Evolutionary conservation across 35 echinoderm and acorn worm genomes (phyloP).

Genomic region (Diadema setosum): DNA sequence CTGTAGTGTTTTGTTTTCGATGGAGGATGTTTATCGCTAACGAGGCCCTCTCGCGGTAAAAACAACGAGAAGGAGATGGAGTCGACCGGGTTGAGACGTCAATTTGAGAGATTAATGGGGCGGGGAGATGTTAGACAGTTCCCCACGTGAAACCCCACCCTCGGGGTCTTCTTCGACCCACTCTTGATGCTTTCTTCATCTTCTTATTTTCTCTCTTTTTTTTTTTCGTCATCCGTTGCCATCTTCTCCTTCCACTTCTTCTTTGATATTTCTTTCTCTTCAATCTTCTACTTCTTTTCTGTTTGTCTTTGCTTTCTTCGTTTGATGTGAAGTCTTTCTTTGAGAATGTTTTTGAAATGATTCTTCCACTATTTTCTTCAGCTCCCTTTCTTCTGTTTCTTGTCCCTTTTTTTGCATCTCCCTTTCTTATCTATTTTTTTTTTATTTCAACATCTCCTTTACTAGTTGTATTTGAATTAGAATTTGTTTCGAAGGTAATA

Average conservation of each 20-base stretch:
- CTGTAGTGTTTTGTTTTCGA: constrained; percentile 7
- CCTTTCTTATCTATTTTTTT: too few relatives aligned
- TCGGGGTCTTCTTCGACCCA: not conserved
- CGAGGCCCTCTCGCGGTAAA: not conserved
- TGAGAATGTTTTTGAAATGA: too few relatives aligned
- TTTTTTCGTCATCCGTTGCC: not conserved
- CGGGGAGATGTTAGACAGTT: not conserved
- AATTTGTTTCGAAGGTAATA: too few relatives aligned
- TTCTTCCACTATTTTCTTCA: too few relatives aligned
- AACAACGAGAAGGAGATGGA: not conserved
- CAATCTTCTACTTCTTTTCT: too few relatives aligned
- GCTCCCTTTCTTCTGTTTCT: too few relatives aligned
- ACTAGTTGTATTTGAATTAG: too few relatives aligned
- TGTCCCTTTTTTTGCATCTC: too few relatives aligned
- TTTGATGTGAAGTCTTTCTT: too few relatives aligned
- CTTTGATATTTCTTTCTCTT: too few relatives aligned
- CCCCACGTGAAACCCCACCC: not conserved
- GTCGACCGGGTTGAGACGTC: not conserved
- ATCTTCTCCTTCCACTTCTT: not conserved
- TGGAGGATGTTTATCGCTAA: constrained; percentile 1
- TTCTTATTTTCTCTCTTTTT: not conserved
- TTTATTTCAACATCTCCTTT: too few relatives aligned
- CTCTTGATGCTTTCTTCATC: not conserved
- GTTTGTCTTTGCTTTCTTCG: too few relatives aligned
- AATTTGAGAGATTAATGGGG: constrained; percentile 7